Conservation (phyloP, 2,113 vertebrate species). For the Circaetus gallicus region DNA sequence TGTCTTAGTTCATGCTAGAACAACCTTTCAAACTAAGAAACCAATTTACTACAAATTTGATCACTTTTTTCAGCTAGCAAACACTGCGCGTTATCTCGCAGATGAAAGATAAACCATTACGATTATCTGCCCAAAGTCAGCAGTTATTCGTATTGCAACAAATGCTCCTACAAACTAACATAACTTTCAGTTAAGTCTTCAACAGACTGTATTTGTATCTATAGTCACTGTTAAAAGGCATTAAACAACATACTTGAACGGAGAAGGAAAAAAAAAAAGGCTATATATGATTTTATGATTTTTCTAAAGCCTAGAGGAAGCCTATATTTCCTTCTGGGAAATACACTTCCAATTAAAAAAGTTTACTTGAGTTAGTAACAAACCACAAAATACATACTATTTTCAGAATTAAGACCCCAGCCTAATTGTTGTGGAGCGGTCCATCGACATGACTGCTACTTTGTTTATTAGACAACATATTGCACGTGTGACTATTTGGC, state of each 20-base stretch:
- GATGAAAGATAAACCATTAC: background rate
- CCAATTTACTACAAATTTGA: background rate
- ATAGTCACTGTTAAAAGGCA: background rate
- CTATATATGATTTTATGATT: background rate
- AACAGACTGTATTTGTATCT: background rate
- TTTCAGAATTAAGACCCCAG: background rate
- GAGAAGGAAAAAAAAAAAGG: rapidly evolving
- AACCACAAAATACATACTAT: background rate
- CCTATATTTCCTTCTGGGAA: background rate
- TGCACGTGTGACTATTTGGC: rapidly evolving
- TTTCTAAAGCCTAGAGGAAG: background rate
- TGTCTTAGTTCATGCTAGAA: background rate
- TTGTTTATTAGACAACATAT: too few species aligned
- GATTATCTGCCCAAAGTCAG: background rate
- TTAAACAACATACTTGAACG: background rate
- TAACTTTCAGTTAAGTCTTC: background rate
- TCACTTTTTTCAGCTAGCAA: background rate
- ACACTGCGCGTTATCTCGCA: rapidly evolving
- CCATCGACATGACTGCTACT: too few species aligned
- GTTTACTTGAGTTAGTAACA: background rate
- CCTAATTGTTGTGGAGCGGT: background rate
- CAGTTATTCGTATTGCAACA: background rate
- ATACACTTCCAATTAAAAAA: background rate
- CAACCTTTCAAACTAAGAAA: background rate
- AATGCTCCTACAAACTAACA: background rate